Evolutionary conservation across 1,140 invertebrate genomes (phyloP).

Genomic region (Sipha flava): DNA sequence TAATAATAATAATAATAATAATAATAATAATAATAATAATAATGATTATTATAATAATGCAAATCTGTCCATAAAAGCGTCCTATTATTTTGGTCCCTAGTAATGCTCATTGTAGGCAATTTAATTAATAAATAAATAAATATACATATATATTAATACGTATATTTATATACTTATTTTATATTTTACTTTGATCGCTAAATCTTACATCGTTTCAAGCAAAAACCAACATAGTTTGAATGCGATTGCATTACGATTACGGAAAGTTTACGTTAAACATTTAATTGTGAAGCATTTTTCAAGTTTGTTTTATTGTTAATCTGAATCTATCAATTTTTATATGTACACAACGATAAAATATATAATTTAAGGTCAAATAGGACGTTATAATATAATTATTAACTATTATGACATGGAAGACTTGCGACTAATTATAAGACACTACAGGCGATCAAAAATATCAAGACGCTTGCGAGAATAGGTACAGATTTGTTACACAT

Average conservation of each 20-base stretch:
- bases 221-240: background rate
- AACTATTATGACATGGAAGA: background rate
- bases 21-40: too few species aligned
- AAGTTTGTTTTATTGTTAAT: too few species aligned
- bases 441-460: constrained; percentile 26
- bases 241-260: background rate
- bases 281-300: too few species aligned
- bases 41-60: background rate
- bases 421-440: constrained; percentile 9
- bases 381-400: too few species aligned
- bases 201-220: background rate
- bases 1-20: too few species aligned
- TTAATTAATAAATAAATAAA: background rate
- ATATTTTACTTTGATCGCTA: background rate
- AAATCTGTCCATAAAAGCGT: background rate
- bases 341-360: too few species aligned
- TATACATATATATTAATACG: background rate
- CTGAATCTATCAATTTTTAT: too few species aligned
- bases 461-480: background rate
- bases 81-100: constrained; percentile 14
- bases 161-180: too few species aligned
- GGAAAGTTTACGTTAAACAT: too few species aligned
- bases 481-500: constrained; percentile 27
- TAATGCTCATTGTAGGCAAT: background rate
- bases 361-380: too few species aligned